These are phyloP conservation scores for Dryobates pubescens DNA, from an alignment of 2,797 vertebrate genomes.

Conservation along the genomic window DNA sequence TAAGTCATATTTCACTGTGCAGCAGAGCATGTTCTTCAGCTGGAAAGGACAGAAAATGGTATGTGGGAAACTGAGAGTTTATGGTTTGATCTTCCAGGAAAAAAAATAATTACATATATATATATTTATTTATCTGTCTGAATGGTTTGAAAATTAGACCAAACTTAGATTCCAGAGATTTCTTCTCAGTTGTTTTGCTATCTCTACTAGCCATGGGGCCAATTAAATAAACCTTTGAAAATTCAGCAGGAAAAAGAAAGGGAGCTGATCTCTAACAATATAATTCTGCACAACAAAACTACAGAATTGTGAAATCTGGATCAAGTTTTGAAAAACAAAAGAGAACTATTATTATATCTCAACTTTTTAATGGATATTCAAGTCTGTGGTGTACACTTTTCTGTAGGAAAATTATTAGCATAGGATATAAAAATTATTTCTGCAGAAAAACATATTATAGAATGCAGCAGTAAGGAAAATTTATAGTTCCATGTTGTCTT, in stretches of 20 bases:
- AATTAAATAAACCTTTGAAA: neutral
- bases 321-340: neutral
- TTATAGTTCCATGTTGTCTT: neutral
- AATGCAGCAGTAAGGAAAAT: neutral
- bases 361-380: neutral
- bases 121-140: neutral
- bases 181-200: neutral
- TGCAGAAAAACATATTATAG: neutral
- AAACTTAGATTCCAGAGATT: neutral
- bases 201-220: neutral
- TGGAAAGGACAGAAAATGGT: neutral
- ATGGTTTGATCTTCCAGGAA: neutral
- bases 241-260: neutral
- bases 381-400: neutral
- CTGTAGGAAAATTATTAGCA: neutral
- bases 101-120: neutral
- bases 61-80: neutral
- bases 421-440: too few relatives aligned
- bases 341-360: neutral
- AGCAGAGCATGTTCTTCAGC: neutral
- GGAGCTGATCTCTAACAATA: neutral
- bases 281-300: neutral
- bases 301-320: neutral
- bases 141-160: neutral
- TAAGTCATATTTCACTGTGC: neutral